Percentiles rank a stretch among this genome's conserved stretches.
phyloP scores from a whole-genome alignment of 2,797 vertebrate genomes.

The Allobates femoralis region DNA sequence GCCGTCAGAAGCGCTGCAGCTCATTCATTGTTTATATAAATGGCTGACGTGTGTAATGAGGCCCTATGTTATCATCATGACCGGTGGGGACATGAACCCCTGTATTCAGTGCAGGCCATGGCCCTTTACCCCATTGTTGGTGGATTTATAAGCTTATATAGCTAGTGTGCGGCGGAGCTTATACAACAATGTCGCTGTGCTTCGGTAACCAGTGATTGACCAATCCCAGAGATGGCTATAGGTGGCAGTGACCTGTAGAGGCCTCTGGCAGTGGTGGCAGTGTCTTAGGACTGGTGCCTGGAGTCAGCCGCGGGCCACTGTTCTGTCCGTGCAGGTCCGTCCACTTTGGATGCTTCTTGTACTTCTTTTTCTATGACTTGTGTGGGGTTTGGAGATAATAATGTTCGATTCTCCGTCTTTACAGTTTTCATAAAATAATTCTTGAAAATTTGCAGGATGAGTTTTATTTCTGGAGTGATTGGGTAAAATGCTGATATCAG shows the following conservation, averaged over 20 bases:
- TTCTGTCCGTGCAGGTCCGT: background rate
- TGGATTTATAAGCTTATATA: background rate
- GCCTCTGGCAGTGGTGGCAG: background rate
- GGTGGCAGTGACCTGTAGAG: no score
- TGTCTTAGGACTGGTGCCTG: background rate
- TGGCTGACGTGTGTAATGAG: no score
- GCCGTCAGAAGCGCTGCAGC: no score
- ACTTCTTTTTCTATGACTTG: conserved; percentile 57
- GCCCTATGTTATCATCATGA: no score
- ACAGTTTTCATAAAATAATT: conserved; percentile 63
- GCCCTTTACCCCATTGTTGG: background rate
- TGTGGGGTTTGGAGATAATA: conserved; percentile 35
- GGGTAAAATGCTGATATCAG: background rate
- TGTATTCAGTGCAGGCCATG: background rate
- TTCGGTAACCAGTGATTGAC: no score
- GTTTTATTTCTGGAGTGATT: background rate
- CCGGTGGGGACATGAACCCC: background rate
- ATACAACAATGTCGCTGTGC: no score
- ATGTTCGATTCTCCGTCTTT: conserved; percentile 53
- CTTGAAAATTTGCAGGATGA: background rate
- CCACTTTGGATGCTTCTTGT: conserved; percentile 55
- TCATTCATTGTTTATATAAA: no score
- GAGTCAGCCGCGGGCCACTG: no score
- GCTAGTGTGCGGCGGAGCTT: no score
- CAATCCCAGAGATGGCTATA: no score